phyloP scores from a whole-genome alignment of 2,797 vertebrate species.

The Limosa lapponica region DNA sequence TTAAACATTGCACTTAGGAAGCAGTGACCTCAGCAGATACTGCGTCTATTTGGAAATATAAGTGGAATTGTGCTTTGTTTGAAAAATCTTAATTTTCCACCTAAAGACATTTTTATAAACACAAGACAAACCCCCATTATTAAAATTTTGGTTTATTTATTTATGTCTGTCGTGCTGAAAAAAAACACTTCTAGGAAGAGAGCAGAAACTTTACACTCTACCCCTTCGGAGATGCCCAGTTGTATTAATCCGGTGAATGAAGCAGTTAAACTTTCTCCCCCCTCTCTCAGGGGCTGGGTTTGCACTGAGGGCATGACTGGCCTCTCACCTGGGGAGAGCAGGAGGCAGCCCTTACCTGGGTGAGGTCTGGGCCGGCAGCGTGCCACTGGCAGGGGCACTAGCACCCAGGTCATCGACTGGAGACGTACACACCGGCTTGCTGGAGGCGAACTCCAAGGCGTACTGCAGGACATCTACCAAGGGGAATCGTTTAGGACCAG shows the following conservation, averaged over 20 bases:
- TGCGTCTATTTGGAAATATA: background rate
- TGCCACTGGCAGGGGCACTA: conserved; percentile 85
- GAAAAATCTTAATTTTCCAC: background rate
- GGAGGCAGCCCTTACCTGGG: conserved; percentile 80
- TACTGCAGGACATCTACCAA: conserved; percentile 98
- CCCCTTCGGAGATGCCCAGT: fast-evolving
- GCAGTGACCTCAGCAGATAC: background rate
- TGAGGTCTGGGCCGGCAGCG: conserved; percentile 79
- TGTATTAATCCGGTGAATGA: background rate
- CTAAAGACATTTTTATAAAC: background rate
- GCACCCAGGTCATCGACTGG: conserved; percentile 93
- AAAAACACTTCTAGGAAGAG: background rate
- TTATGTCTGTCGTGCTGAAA: background rate
- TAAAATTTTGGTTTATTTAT: background rate
- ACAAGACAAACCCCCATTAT: background rate
- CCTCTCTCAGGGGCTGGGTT: background rate
- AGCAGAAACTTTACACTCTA: background rate
- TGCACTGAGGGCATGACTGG: background rate
- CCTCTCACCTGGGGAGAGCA: background rate
- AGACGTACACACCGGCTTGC: conserved; percentile 95
- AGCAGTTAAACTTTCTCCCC: background rate
- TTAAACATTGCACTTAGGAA: background rate
- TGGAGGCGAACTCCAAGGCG: conserved; percentile 97
- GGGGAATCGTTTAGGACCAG: conserved; percentile 97
- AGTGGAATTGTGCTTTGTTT: background rate